Conservation (phyloP, 2,797 vertebrate genomes). For the Vultur gryphus region DNA sequence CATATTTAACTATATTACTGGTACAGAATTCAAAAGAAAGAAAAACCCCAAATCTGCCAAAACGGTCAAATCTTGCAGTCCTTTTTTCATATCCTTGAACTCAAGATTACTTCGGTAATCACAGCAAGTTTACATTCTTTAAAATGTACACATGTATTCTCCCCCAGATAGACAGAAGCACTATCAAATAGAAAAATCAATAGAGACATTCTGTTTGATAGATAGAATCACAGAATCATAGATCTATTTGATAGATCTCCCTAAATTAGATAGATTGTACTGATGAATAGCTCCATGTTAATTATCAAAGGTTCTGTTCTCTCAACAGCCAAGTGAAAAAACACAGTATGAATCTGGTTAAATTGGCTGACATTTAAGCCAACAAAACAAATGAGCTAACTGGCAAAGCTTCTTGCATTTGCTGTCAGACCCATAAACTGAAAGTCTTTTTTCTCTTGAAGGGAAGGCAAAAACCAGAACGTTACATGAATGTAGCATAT, state of each 20-base stretch:
- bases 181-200: neutral
- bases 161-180: neutral
- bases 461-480: neutral
- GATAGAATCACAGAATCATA: neutral
- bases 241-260: neutral
- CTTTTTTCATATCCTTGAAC: neutral
- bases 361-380: constrained; percentile 27
- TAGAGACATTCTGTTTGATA: neutral
- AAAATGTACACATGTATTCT: neutral
- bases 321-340: constrained; percentile 9
- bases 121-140: neutral
- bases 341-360: neutral
- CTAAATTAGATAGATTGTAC: neutral
- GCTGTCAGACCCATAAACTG: neutral
- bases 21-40: neutral
- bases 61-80: neutral
- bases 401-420: neutral
- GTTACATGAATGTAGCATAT: neutral
- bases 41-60: neutral
- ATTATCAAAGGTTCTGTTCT: constrained; percentile 2
- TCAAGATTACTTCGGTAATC: neutral
- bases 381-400: neutral
- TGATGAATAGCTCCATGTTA: neutral
- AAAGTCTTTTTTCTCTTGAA: neutral
- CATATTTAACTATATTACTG: neutral